Base-by-base conservation (phyloP, 2,888 invertebrate genomes). In the Orgyia antiqua region DNA sequence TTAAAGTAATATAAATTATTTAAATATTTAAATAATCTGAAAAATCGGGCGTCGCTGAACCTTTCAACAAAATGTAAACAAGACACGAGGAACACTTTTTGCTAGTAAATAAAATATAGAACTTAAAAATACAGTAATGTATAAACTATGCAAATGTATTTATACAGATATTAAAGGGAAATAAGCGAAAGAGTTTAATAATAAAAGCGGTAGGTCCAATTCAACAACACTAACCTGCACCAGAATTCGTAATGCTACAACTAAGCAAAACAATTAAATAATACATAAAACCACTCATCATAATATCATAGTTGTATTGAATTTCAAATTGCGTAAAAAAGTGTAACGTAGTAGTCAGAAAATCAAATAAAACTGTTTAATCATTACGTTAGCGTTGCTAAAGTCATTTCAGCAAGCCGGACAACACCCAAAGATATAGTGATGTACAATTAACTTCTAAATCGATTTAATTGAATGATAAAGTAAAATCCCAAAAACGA, bases 341-440 rank as follows among this genome's bases (percentile, higher is more conserved):
- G 49, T 46, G 39, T 40, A 48, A 38, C 38, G 29, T 55, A 58
- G 49, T 63, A 71, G 60, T 74, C 63, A 72, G 40, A 65, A 71
- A 68, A 63, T 58, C 42, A 57, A 57, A 60, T 53, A 62, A 66
- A 69, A 65, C 59, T 76, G 82, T 82, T 84, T 80, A 69, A 84
- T 84, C 84, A 80, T 82, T 83, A 82, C 71, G 57, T 36, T 65
- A 59, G 66, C 78, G 78, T 79, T 78, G 77, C 64, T 68, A 71
- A 36, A 54, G 40, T 54, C 56, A 63, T 50, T 48, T 55, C 56
- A 62, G 50, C 48, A 61, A 66, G 68, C 69, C 68, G 75, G 79
- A 74, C 83, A 80, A 83, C 83, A 82, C 83, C 83, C 82, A 60
- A 60, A 49, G 15, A n/a, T n/a, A n/a, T n/a, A n/a, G n/a, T n/a